phyloP scores from a whole-genome alignment of 2,888 invertebrate genomes.

The Drosophila gaucha region DNA sequence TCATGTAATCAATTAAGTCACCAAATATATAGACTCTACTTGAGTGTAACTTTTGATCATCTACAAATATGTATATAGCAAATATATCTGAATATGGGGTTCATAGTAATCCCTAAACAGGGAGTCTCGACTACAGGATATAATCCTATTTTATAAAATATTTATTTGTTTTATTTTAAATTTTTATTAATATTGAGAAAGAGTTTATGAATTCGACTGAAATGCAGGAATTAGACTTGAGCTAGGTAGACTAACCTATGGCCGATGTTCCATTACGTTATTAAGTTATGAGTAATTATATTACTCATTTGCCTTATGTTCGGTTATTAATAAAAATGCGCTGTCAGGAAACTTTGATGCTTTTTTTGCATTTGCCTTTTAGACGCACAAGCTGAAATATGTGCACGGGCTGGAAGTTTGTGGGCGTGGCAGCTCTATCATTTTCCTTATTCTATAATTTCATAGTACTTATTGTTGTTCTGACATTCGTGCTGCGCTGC shows the following conservation, averaged over 20 bases:
- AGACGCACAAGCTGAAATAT: conserved; percentile 2
- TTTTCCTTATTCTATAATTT: conserved; percentile 30
- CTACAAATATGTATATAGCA: too few relatives aligned
- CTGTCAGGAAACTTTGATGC: background rate
- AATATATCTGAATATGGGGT: too few relatives aligned
- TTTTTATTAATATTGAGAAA: background rate
- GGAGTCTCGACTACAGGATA: too few relatives aligned
- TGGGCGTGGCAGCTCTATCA: conserved; percentile 15
- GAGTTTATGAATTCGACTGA: background rate
- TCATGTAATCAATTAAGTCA: too few relatives aligned
- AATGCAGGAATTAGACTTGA: background rate
- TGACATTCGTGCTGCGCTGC: conserved; percentile 11
- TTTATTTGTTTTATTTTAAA: background rate
- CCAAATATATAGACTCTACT: too few relatives aligned
- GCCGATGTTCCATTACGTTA: background rate
- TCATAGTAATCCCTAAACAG: too few relatives aligned
- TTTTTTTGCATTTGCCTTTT: conserved; percentile 4
- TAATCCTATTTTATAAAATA: too few relatives aligned
- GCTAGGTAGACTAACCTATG: background rate
- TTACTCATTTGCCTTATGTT: background rate
- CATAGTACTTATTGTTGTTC: background rate
- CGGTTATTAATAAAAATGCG: background rate
- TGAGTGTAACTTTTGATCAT: too few relatives aligned
- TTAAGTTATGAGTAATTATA: too few relatives aligned
- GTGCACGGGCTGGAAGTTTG: conserved; percentile 23